Percentiles rank a stretch among this genome's conserved stretches.
These are phyloP conservation scores for Drosophila cardini DNA, from an alignment of 1,140 invertebrate genomes.

Conservation along the genomic window DNA sequence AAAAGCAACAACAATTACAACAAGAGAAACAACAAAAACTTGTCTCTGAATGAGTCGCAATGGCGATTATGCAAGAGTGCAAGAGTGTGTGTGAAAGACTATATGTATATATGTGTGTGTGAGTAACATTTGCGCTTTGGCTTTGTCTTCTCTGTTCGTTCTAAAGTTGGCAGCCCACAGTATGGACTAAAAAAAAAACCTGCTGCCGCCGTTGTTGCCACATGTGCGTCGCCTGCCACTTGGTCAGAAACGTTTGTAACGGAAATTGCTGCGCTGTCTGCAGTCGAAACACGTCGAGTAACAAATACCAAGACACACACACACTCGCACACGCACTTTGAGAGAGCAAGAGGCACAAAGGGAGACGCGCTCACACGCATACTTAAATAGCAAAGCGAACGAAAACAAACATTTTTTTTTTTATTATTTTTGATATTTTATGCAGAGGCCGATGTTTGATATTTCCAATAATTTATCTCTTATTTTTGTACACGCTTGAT, in stretches of 20 bases:
- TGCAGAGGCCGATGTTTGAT: constrained; percentile 28
- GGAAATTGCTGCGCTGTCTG: constrained; percentile 65
- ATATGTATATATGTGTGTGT: constrained; percentile 16
- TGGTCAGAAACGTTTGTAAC: constrained; percentile 73
- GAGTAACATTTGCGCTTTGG: constrained; percentile 36
- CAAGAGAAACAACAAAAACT: constrained; percentile 29
- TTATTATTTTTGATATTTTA: constrained; percentile 26
- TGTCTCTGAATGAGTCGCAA: constrained; percentile 38
- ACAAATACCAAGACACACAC: constrained; percentile 10
- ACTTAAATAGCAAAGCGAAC: constrained; percentile 45
- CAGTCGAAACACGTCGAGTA: constrained; percentile 63
- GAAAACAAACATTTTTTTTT: constrained; percentile 24
- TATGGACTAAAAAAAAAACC: constrained; percentile 26
- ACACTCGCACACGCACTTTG: not conserved
- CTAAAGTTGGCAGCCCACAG: constrained; percentile 54
- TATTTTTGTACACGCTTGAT: constrained; percentile 12
- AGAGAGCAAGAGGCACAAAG: not conserved
- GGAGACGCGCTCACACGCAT: constrained; percentile 38
- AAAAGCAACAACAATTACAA: not conserved
- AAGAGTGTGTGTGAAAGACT: constrained; percentile 19
- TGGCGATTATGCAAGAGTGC: constrained; percentile 29
- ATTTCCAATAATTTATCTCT: constrained; percentile 38
- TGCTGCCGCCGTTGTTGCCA: constrained; percentile 37
- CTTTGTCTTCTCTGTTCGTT: constrained; percentile 51
- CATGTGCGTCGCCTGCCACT: constrained; percentile 47